Base-by-base conservation (phyloP, 1,140 invertebrate species). In the Lanistes nyassanus region DNA sequence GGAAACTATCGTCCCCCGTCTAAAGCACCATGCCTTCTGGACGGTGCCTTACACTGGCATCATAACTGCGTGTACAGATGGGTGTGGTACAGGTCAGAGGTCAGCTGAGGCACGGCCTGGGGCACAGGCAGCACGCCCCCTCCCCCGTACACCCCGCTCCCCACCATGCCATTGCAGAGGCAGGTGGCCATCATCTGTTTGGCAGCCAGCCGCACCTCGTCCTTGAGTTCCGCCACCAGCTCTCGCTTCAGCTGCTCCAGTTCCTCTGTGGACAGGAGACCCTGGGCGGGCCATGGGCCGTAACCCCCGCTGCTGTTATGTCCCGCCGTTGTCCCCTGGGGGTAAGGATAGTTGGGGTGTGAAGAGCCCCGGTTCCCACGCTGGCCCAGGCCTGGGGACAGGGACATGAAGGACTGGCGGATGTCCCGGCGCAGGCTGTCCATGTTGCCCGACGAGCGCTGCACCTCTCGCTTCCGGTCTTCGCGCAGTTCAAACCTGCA, bases 401-500 rank as follows among this genome's bases (percentile, higher is more conserved):
- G 58, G 37, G 47, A 58, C 31, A 60, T 74, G 23, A 88, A 31
- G 29, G 82, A 76, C 31, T 86, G 78, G 36, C 90, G 85, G 34
- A 92, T 90, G 80, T 92, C 91, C 29, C 86, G 81, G 51, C 91
- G 90, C 16, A 92, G 86, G 51, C 83, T 88, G 66, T 92, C 91
- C 75, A 92, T 87, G 75, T 91, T 90, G 37, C 82, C 82, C 16
- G 89, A 87, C 9, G 90, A 86, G n/a, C 89, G 76, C 9, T 72
- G 42, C 7, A 88, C 85, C 80, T 92, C 92, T 64, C 88, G 82
- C 67, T 90, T 90, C 21, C 91, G 76, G 77, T 92, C 91, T 79
- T 91, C 91, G 21, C 91, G 83, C n/a, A 92, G 82, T 81, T 92
- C 91, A 74, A 90, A 91, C 77, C 91, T 91, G 79, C 13, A 37